Base-by-base conservation (phyloP, 2,797 vertebrate genomes). In the Catamblyrhynchus diadema region DNA sequence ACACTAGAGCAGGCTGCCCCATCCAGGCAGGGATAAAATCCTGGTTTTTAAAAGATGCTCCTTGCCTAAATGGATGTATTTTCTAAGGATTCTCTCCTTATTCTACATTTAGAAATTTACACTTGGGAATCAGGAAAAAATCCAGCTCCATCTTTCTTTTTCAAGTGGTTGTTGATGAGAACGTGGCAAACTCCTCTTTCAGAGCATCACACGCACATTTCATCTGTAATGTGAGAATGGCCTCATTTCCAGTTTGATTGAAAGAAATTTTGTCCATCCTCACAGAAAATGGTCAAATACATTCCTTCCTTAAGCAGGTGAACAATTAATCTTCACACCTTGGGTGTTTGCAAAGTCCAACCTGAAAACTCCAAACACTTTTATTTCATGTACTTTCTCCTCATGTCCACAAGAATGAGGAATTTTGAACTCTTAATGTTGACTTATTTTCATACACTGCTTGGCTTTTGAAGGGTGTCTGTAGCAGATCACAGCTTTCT, bases 181-280 rank as follows among this genome's bases (percentile, higher is more conserved):
- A 45, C 0, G 0, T 65, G 39, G 15, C 41, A 70, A 77, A 33
- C 9, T 50, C 23, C 22, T 66, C 1, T 50, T 37, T 47, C 30
- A 27, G 0, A 47, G 32, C 56, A 79, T 50, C 33, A 9, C 4
- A 2, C 10, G 14, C 4, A 2, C 79, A 6, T 72, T 73, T 70
- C 53, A 12, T 39, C 17, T 75, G 42, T 41, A n/a, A 44, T 1
- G 1, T 54, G 30, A 30, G 44, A 73, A 77, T 39, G 28, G n/a
- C 54, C 42, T 65, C 22, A 4, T 50, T 72, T 61, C 13, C 30
- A 50, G 14, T 65, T n/a, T 15, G 41, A 60, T 23, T 37, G 51
- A 80, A 39, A 57, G 18, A 2, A 28, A 21, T 67, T 50, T 61
- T 66, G 21, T 50, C 28, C 45, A 37, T 56, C 41, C 19, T 41